Percentiles rank a stretch among this genome's conserved stretches.
Conservation (phyloP, 1,140 invertebrate genomes). For the Helicoverpa armigera region DNA sequence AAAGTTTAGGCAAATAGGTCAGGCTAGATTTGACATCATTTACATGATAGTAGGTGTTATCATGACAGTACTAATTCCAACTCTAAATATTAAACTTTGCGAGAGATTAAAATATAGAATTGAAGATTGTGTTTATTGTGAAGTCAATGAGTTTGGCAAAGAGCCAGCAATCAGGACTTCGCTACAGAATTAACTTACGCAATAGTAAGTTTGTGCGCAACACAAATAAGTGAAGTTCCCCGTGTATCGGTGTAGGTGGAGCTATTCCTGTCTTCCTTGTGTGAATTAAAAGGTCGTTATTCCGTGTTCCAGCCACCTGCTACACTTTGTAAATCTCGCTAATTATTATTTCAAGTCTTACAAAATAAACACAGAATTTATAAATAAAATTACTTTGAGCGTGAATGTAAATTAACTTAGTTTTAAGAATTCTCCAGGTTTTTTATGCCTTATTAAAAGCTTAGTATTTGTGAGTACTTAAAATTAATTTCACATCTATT, state of each 20-base stretch:
- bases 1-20: slow-evolving; percentile 8
- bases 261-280: slow-evolving; percentile 16
- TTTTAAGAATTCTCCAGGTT: not conserved
- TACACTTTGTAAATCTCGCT: slow-evolving; percentile 40
- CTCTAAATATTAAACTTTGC: not conserved
- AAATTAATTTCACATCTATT: slow-evolving; percentile 37
- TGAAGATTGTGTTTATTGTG: slow-evolving; percentile 16
- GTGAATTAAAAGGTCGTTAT: slow-evolving; percentile 45
- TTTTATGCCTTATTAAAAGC: not conserved
- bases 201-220: slow-evolving; percentile 12
- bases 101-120: slow-evolving; percentile 26
- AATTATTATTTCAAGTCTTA: slow-evolving; percentile 43
- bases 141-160: slow-evolving; percentile 41
- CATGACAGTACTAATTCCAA: not conserved
- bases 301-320: slow-evolving; percentile 46
- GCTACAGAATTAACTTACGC: slow-evolving; percentile 25
- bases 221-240: slow-evolving; percentile 34
- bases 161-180: slow-evolving; percentile 32
- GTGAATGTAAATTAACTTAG: not conserved
- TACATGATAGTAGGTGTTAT: not conserved
- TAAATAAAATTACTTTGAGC: slow-evolving; percentile 8
- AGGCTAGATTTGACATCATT: not conserved
- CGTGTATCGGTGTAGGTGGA: slow-evolving; percentile 19
- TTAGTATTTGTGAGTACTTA: not conserved
- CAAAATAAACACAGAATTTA: not conserved